phyloP scores from a whole-genome alignment of 35 echinoderm and acorn worm genomes.

The Antedon bifida region DNA sequence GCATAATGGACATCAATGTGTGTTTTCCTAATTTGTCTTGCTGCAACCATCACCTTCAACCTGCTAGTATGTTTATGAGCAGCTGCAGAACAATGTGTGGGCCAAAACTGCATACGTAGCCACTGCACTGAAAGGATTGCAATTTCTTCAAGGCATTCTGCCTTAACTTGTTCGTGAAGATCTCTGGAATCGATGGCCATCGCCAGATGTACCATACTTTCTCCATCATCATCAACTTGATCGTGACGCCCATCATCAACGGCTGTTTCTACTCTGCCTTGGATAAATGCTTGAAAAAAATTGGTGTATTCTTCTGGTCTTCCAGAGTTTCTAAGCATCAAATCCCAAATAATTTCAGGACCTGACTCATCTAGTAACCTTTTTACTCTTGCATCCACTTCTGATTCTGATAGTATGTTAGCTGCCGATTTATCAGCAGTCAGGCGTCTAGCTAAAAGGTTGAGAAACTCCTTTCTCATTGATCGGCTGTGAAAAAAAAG shows the following conservation, averaged over 20 bases:
- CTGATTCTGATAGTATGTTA: not conserved
- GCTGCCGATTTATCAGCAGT: slow-evolving; percentile 30
- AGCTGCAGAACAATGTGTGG: too few species aligned
- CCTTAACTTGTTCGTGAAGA: not conserved
- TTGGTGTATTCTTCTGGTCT: slow-evolving; percentile 14
- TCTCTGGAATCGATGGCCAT: not conserved
- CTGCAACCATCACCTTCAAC: not conserved
- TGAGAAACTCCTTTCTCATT: slow-evolving; percentile 38
- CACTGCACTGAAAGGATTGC: slow-evolving; percentile 1
- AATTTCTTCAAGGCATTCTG: not conserved
- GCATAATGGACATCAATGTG: slow-evolving; percentile 14
- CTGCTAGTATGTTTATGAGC: not conserved
- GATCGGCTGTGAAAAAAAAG: slow-evolving; percentile 30
- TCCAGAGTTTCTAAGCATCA: not conserved
- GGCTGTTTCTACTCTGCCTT: slow-evolving; percentile 14
- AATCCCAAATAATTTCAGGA: slow-evolving; percentile 40
- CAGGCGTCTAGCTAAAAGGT: slow-evolving; percentile 11
- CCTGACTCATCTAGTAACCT: slow-evolving; percentile 37
- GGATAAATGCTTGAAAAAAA: slow-evolving; percentile 21
- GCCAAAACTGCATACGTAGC: not conserved
- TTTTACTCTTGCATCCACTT: slow-evolving; percentile 29
- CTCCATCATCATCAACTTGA: not conserved
- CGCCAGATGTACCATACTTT: slow-evolving; percentile 4
- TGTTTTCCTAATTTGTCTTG: not conserved
- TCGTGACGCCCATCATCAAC: slow-evolving; percentile 30